A percentile compares a stretch with the other conserved stretches of the same genome.
Conservation (phyloP, 2,113 vertebrate genomes). For the Indicator maculatus region DNA sequence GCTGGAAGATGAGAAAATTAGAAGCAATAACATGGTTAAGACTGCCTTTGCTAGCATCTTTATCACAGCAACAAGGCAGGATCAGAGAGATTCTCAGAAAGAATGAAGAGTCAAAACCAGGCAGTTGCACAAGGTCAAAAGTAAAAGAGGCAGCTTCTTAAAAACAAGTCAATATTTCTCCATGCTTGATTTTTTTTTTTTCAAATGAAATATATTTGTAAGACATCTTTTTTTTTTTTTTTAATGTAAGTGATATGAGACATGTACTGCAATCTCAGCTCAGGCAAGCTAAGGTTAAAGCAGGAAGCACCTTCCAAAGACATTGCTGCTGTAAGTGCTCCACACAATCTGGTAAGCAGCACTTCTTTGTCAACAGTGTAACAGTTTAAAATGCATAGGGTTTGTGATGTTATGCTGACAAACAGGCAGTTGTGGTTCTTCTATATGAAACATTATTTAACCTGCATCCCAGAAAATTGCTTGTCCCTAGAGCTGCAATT, state of each 20-base stretch:
- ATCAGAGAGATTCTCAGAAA: not conserved
- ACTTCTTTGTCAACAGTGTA: not conserved
- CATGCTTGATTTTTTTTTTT: not conserved
- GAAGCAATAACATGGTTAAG: not conserved
- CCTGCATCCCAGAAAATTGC: slow-evolving; percentile 38
- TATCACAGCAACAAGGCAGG: not conserved
- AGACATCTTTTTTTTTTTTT: not conserved
- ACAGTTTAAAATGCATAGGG: slow-evolving; percentile 23
- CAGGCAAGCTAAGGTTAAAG: not conserved
- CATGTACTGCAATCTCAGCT: not conserved
- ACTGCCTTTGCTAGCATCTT: not conserved
- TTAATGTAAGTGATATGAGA: not conserved
- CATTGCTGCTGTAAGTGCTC: not conserved
- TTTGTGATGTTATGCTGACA: slow-evolving; percentile 30
- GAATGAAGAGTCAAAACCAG: not conserved
- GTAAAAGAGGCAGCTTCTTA: not conserved
- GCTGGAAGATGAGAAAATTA: not conserved
- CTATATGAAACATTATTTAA: slow-evolving; percentile 39
- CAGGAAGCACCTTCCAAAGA: not conserved
- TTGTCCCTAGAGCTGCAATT: slow-evolving; percentile 16
- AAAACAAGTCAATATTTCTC: not conserved
- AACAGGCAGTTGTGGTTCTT: slow-evolving; percentile 26
- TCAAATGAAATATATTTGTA: not conserved
- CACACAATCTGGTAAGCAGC: not conserved
- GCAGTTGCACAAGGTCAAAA: not conserved